These are phyloP conservation scores for Phortica magna DNA, from an alignment of 2,888 invertebrate species.

Conservation along the genomic window DNA sequence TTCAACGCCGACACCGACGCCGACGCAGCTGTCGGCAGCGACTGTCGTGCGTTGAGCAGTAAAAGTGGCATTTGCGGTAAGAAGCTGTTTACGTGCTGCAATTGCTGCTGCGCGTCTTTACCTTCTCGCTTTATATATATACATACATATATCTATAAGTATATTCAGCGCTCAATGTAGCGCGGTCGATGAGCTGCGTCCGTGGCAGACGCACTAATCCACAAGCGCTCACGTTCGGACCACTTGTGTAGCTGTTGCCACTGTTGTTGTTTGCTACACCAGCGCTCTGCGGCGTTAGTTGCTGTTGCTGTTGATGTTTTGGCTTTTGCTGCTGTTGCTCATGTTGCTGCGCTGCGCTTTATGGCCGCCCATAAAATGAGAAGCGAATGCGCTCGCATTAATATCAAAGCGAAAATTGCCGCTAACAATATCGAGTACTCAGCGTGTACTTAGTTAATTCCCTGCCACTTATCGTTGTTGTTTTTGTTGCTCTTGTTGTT, in stretches of 20 bases:
- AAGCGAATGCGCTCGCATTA: slow-evolving; percentile 43
- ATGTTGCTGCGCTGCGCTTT: slow-evolving; percentile 9
- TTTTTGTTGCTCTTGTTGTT: neutral
- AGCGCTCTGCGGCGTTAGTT: too few relatives aligned
- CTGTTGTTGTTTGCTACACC: neutral
- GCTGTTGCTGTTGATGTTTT: neutral
- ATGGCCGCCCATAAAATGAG: slow-evolving; percentile 5
- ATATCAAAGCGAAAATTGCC: slow-evolving; percentile 63
- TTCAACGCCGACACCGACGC: neutral
- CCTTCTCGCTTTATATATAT: neutral
- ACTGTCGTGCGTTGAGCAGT: neutral
- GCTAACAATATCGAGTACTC: slow-evolving; percentile 61
- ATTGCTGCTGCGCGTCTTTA: slow-evolving; percentile 1
- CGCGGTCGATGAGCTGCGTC: neutral
- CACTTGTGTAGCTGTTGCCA: slow-evolving; percentile 16
- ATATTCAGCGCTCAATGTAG: neutral
- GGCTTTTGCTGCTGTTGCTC: neutral
- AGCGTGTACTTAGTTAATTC: slow-evolving; percentile 47
- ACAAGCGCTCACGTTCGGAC: slow-evolving; percentile 19
- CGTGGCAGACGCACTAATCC: slow-evolving; percentile 3
- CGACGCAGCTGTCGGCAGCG: neutral
- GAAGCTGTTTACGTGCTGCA: slow-evolving; percentile 6
- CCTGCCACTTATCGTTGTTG: neutral
- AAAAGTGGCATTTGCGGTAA: neutral
- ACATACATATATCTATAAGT: neutral